A percentile compares a stretch with the other conserved stretches of the same genome.
Evolutionary conservation across 2,797 vertebrate species (phyloP).

Genomic region (Xiphorhynchus erythropygius): DNA sequence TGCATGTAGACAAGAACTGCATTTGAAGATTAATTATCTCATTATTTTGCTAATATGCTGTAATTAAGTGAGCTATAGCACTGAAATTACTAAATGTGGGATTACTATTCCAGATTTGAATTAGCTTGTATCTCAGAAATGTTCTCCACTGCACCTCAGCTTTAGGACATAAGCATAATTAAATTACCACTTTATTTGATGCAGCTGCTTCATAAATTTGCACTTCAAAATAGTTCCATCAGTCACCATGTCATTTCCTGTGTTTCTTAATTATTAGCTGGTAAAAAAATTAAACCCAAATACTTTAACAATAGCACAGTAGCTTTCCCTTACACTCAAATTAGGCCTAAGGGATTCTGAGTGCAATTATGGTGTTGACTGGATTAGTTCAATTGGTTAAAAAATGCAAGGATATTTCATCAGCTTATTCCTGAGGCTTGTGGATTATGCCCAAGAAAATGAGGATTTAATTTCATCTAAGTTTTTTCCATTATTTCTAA

Average conservation of each 20-base stretch:
- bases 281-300: slow-evolving; percentile 33
- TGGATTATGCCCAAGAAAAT: slow-evolving; percentile 57
- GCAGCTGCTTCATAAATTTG: slow-evolving; percentile 60
- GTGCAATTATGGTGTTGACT: slow-evolving; percentile 14
- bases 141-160: slow-evolving; percentile 58
- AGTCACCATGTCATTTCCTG: slow-evolving; percentile 61
- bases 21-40: slow-evolving; percentile 74
- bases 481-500: neutral
- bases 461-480: slow-evolving; percentile 40
- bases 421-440: slow-evolving; percentile 34
- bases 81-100: slow-evolving; percentile 70
- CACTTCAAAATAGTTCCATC: slow-evolving; percentile 51
- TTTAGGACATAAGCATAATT: slow-evolving; percentile 59
- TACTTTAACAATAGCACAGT: slow-evolving; percentile 20
- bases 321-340: slow-evolving; percentile 28
- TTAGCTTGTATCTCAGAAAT: slow-evolving; percentile 47
- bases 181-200: slow-evolving; percentile 66
- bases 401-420: slow-evolving; percentile 57
- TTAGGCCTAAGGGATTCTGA: slow-evolving; percentile 19
- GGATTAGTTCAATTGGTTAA: slow-evolving; percentile 28
- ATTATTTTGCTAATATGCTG: slow-evolving; percentile 70
- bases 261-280: slow-evolving; percentile 58
- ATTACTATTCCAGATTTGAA: slow-evolving; percentile 60
- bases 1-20: slow-evolving; percentile 51
- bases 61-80: slow-evolving; percentile 67